Base-by-base conservation (phyloP, 2,888 invertebrate genomes). In the Disparrhopalites patrizii region DNA sequence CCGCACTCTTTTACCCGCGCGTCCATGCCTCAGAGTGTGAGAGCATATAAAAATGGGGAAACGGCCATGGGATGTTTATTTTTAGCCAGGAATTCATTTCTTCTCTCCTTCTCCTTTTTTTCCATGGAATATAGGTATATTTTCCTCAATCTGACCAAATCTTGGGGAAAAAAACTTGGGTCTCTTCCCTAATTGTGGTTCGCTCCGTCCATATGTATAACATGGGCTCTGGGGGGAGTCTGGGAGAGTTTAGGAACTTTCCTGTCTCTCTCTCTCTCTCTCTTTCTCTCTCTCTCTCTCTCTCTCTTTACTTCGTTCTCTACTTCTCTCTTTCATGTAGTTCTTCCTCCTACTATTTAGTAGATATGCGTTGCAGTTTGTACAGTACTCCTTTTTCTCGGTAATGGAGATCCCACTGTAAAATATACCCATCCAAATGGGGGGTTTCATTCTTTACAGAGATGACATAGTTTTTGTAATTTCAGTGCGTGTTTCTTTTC, bases 1-100 rank as follows among this genome's bases (percentile, higher is more conserved):
- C n/a, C 18, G 28, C 28, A 28, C 15, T 25, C 52, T 52, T 25
- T 40, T 28, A 54, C 18, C 28, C 33, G 18, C 20, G 33, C 30
- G 54, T 54, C 54, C 54, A 54, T 31, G 33, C 5, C 10, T n/a
- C n/a, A n/a, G n/a, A 31, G 20, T 27, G 23, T 38, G 15, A 8
- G 20, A 54, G 40, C 36, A 62, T 62, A 52, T 63, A 63, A 63
- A 43, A 63, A 56, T 47, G 43, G 63, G 65, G 65, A 55, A 57
- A 65, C 57, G 65, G 57, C 65, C 65, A 68, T 65, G 68, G 62
- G 65, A 63, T 62, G 67, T 61, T 64, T 68, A 68, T 68, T 68
- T 68, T 68, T 68, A 68, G 68, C 58, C 62, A 43, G 62, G 62
- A 62, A 54, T 62, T 54, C 54, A 56, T 55, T 64, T 56, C 50